These are phyloP conservation scores for Mus minutoides DNA, from an alignment of 2,797 vertebrate genomes.

Conservation along the genomic window DNA sequence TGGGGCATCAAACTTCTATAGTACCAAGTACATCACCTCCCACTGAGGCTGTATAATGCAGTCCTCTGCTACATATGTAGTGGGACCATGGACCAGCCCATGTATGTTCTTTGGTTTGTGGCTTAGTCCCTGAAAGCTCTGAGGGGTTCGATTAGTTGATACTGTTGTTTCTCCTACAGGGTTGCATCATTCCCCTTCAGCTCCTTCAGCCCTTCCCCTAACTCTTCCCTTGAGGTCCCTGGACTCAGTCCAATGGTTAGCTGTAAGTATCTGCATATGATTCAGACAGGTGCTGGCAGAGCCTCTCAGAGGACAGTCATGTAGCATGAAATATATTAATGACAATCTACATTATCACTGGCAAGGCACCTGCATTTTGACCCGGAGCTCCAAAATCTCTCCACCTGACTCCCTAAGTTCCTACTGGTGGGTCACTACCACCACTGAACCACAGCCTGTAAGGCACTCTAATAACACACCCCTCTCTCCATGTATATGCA, in stretches of 20 bases:
- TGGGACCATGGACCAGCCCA: background rate
- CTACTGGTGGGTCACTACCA: too few species aligned
- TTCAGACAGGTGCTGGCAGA: background rate
- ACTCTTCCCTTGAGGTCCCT: background rate
- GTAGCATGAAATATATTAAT: too few species aligned
- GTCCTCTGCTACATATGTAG: background rate
- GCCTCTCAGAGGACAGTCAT: background rate
- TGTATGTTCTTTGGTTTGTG: background rate
- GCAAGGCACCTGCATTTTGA: too few species aligned
- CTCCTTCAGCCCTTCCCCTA: background rate
- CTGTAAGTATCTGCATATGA: background rate
- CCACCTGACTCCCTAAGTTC: too few species aligned
- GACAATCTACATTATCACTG: too few species aligned
- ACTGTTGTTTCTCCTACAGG: background rate
- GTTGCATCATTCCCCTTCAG: background rate
- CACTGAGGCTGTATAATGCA: background rate
- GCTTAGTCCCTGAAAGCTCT: background rate
- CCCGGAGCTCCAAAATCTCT: too few species aligned
- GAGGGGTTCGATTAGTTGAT: background rate
- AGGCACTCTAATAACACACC: background rate
- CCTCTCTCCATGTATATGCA: background rate
- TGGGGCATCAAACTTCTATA: background rate
- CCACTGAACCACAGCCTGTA: background rate
- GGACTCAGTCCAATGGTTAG: background rate
- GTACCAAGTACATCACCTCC: background rate